Conservation (phyloP, 2,888 invertebrate species). For the Cosmorhoe ocellata region DNA sequence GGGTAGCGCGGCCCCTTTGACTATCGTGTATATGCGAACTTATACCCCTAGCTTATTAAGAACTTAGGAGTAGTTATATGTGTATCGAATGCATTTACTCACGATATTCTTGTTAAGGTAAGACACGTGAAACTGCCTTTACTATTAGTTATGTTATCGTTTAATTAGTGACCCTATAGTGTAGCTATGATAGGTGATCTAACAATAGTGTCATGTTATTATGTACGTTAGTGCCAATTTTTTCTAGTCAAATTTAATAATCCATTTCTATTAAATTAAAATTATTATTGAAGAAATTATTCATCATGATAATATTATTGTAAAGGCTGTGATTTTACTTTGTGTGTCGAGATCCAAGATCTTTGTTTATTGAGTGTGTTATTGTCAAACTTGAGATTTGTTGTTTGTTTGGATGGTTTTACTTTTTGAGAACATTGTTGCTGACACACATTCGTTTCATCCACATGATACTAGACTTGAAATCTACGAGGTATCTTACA, state of each 20-base stretch:
- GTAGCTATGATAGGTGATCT: slow-evolving; percentile 43
- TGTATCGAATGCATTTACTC: slow-evolving; percentile 52
- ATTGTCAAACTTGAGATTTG: slow-evolving; percentile 39
- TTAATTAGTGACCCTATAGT: slow-evolving; percentile 35
- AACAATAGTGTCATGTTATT: slow-evolving; percentile 40
- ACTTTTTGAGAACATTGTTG: slow-evolving; percentile 10
- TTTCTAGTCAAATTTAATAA: slow-evolving; percentile 49
- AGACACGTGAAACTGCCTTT: slow-evolving; percentile 29
- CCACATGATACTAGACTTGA: slow-evolving; percentile 36
- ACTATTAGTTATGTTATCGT: slow-evolving; percentile 25
- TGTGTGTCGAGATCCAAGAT: slow-evolving; percentile 66
- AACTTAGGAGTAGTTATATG: slow-evolving; percentile 64
- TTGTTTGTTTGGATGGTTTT: slow-evolving; percentile 14
- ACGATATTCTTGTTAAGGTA: slow-evolving; percentile 37
- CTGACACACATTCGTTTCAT: slow-evolving; percentile 31
- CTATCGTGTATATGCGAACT: slow-evolving; percentile 59
- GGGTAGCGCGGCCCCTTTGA: slow-evolving; percentile 61
- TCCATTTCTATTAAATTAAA: slow-evolving; percentile 30
- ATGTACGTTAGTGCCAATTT: slow-evolving; percentile 55
- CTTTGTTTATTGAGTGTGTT: slow-evolving; percentile 47
- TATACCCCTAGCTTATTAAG: slow-evolving; percentile 65
- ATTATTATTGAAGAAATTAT: slow-evolving; percentile 33
- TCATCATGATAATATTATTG: slow-evolving; percentile 55
- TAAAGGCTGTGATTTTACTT: slow-evolving; percentile 78
- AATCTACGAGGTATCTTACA: slow-evolving; percentile 44